A percentile compares a stretch with the other conserved stretches of the same genome.
phyloP scores from a whole-genome alignment of 2,113 vertebrate genomes.

The Thamnaconus septentrionalis region DNA sequence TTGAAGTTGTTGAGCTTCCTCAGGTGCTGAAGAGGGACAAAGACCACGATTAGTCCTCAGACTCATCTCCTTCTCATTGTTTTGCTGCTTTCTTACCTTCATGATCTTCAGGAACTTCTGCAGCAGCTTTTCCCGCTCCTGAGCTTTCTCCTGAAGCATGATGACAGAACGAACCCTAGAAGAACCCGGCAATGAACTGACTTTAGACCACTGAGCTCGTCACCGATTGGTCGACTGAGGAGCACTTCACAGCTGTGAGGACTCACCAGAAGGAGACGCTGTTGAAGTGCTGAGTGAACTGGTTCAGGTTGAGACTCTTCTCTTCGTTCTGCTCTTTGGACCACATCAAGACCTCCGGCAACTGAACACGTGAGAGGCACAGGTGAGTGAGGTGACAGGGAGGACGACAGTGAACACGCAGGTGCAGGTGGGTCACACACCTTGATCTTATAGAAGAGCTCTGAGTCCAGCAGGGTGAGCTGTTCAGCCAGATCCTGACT shows the following conservation, averaged over 20 bases:
- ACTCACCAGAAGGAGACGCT: conserved; percentile 94
- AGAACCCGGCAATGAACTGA: background rate
- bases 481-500: conserved; percentile 94
- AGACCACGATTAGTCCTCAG: background rate
- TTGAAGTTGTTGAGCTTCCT: conserved; percentile 95
- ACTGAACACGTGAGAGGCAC: conserved; percentile 67
- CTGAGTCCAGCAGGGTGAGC: conserved; percentile 89
- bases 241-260: too few relatives aligned
- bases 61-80: background rate
- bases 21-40: conserved; percentile 80
- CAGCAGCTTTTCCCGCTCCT: conserved; percentile 89
- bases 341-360: conserved; percentile 93
- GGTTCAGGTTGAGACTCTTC: conserved; percentile 91
- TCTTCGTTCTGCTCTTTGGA: conserved; percentile 97
- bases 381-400: background rate
- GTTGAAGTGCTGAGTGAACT: conserved; percentile 98
- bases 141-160: conserved; percentile 92
- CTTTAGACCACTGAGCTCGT: background rate
- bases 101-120: conserved; percentile 95
- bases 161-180: conserved; percentile 93
- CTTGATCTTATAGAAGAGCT: conserved; percentile 93
- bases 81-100: conserved; percentile 79
- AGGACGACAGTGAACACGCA: background rate
- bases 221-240: background rate
- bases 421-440: conserved; percentile 52